These are phyloP conservation scores for Ctenicera cuprea DNA, from an alignment of 2,888 invertebrate species.

Conservation along the genomic window DNA sequence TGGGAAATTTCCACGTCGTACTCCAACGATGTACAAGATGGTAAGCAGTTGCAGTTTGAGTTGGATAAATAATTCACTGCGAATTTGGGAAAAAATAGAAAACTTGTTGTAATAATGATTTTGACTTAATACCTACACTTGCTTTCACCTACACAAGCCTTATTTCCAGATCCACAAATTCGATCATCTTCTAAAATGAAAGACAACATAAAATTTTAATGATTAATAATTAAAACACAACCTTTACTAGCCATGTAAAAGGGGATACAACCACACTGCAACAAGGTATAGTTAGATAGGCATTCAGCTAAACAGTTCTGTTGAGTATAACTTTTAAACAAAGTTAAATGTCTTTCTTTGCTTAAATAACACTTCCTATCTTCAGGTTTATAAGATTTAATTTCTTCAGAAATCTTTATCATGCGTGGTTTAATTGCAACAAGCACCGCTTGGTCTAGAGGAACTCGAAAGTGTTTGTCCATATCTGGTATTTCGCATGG, in stretches of 20 bases:
- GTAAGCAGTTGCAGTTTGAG: constrained; percentile 24
- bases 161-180: constrained; percentile 49
- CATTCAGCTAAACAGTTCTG: constrained; percentile 84
- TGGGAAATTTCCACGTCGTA: constrained; percentile 37
- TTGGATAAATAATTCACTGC: not conserved
- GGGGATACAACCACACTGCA: constrained; percentile 70
- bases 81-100: not conserved
- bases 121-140: constrained; percentile 5
- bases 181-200: constrained; percentile 46
- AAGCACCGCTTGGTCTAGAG: constrained; percentile 80
- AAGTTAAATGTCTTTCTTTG: constrained; percentile 77
- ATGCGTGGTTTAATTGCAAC: constrained; percentile 82
- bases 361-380: constrained; percentile 82
- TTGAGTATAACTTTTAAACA: constrained; percentile 81
- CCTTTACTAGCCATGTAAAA: constrained; percentile 79
- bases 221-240: not conserved
- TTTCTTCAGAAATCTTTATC: constrained; percentile 81
- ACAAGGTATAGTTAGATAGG: constrained; percentile 79
- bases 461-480: constrained; percentile 81
- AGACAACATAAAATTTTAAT: not conserved
- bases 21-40: constrained; percentile 25
- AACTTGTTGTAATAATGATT: not conserved
- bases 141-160: constrained; percentile 3
- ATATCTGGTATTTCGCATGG: constrained; percentile 69
- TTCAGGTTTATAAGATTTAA: constrained; percentile 78